Evolutionary conservation across 1,140 invertebrate genomes (phyloP).

Genomic region (Steinernema feltiae): DNA sequence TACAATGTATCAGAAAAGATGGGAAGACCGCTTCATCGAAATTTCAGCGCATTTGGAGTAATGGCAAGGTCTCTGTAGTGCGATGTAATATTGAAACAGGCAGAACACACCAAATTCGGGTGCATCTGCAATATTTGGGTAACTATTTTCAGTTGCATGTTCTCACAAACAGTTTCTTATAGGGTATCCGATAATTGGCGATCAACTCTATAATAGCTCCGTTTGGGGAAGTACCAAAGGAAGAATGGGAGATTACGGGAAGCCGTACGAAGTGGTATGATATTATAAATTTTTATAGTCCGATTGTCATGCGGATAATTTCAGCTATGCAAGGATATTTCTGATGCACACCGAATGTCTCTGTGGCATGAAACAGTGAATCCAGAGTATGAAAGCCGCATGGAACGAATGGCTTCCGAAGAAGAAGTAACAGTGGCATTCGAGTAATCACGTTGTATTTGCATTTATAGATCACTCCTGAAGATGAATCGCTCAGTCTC

Average conservation of each 20-base stretch:
- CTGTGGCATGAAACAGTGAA: constrained; percentile 38
- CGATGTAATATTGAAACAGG: constrained; percentile 83
- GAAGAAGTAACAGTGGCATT: background rate
- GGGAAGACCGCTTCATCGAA: constrained; percentile 78
- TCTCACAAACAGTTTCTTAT: constrained; percentile 26
- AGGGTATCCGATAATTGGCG: constrained; percentile 93
- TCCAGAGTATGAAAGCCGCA: constrained; percentile 38
- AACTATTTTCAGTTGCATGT: constrained; percentile 35
- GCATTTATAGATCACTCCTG: constrained; percentile 31
- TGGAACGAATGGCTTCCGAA: constrained; percentile 34
- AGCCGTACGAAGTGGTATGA: constrained; percentile 73
- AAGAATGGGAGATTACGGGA: constrained; percentile 81
- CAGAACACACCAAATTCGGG: constrained; percentile 94
- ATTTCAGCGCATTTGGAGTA: constrained; percentile 75
- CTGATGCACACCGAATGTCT: constrained; percentile 25
- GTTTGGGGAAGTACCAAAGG: constrained; percentile 85
- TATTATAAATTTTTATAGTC: background rate
- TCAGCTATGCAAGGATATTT: constrained; percentile 30
- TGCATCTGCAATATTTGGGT: constrained; percentile 96
- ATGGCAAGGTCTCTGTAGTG: constrained; percentile 77
- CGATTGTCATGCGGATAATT: constrained; percentile 4
- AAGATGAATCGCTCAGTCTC: background rate
- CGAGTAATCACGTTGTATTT: constrained; percentile 28
- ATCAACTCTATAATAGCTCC: constrained; percentile 85
- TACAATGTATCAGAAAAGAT: constrained; percentile 73